Conservation (phyloP, 2,113 vertebrate genomes). For the Callocephalon fimbriatum region DNA sequence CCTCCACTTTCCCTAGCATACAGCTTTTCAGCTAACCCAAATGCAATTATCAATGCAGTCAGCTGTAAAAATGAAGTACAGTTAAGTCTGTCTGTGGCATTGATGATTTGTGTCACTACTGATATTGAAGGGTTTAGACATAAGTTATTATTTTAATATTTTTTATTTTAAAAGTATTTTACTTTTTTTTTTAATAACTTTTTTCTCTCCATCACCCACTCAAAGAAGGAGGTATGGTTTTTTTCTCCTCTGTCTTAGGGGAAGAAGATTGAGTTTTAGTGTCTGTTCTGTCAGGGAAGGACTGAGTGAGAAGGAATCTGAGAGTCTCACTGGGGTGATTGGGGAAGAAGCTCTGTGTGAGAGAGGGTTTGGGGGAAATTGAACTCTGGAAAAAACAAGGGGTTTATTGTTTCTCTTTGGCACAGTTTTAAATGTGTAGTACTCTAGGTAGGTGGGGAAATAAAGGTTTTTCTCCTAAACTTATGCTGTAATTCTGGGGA, state of each 20-base stretch:
- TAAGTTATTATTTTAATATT: background rate
- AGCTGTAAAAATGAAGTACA: background rate
- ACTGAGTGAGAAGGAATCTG: background rate
- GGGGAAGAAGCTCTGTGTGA: background rate
- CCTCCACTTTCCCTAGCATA: background rate
- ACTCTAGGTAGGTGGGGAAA: fast-evolving
- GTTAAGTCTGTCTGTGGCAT: background rate
- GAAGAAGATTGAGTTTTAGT: background rate
- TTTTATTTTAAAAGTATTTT: background rate
- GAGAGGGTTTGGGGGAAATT: background rate
- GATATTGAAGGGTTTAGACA: background rate
- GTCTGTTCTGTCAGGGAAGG: background rate
- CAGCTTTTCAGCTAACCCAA: background rate
- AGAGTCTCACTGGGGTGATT: background rate
- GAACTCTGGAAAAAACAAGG: background rate
- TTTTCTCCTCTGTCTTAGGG: background rate
- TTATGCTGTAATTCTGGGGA: background rate
- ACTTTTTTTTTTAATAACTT: background rate
- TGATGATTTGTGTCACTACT: background rate
- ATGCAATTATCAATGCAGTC: background rate
- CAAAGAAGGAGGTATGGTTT: background rate
- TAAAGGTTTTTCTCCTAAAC: background rate
- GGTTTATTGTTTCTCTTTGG: background rate
- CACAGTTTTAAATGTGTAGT: background rate
- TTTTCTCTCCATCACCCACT: background rate